Evolutionary conservation across 2,797 vertebrate species (phyloP), one percentile per base, ranked within the genome.

Genomic region (Adrianichthys oophorus): DNA sequence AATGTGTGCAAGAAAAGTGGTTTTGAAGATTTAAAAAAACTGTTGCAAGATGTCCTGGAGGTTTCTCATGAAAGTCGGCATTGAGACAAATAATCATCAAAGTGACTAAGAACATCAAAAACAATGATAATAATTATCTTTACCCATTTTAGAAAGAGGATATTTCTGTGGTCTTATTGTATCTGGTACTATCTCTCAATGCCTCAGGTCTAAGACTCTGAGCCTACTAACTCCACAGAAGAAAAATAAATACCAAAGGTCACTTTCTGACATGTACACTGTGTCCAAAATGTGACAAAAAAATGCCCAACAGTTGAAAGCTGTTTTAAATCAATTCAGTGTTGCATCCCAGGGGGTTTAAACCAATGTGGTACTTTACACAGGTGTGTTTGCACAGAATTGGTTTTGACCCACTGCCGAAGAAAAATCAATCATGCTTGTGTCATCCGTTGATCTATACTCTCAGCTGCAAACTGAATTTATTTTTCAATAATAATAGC

Each of bases 201-300:
- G 59, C 21, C 46, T 32, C 1, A 16, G 40, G 18, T 45, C 44
- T 56, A 24, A 43, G 62, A 64, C 44, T 52, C 66, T 66, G 74
- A 64, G 67, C 64, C 64, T 63, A 57, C 43, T 41, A 51, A 54
- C 53, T 59, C 42, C 44, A 54, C 26, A 47, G 40, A 26, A 56
- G 65, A 68, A 79, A 15, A 52, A 78, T 72, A 84, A 87, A 83
- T 66, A 82, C 51, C 69, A 83, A 76, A 81, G 83, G 72, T 83
- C 75, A 76, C 56, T 26, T 52, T 70, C 48, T 58, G 54, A 53
- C 52, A 8, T 21, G 43, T 15, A 14, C n/a, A 43, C 19, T 44
- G 5, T 56, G 46, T 14, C 49, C 48, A 53, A 78, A 74, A 79
- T 55, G 55, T 59, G 55, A 41, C 83, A 52, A 52, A 41, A 41